phyloP scores from a whole-genome alignment of 2,888 invertebrate genomes.

The Yponomeuta evonymella region DNA sequence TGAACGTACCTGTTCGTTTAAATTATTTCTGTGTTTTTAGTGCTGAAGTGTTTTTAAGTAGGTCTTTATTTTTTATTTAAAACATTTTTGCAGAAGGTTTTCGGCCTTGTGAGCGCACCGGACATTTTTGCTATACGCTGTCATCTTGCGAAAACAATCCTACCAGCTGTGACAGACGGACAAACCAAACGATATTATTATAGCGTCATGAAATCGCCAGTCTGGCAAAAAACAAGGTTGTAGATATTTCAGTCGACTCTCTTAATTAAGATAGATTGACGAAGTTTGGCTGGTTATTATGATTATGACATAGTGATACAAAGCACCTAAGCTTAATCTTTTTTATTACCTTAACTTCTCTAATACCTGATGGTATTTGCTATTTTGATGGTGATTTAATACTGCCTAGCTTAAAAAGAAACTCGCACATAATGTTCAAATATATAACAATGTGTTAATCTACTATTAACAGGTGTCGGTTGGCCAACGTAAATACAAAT shows the following conservation, averaged over 20 bases:
- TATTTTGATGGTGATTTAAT: not conserved
- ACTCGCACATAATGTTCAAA: too few relatives aligned
- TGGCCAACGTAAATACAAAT: too few relatives aligned
- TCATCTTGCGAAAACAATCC: constrained; percentile 8
- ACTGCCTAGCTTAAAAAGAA: too few relatives aligned
- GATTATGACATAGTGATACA: not conserved
- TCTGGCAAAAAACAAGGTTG: not conserved
- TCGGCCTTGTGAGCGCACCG: constrained; percentile 10
- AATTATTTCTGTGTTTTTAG: too few relatives aligned
- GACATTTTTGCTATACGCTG: not conserved
- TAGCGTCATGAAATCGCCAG: constrained; percentile 4
- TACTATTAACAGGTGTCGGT: too few relatives aligned
- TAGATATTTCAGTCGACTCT: not conserved
- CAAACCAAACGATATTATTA: not conserved
- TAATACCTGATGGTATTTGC: not conserved
- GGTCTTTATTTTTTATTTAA: too few relatives aligned
- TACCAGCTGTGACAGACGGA: constrained; percentile 6
- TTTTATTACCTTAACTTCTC: not conserved
- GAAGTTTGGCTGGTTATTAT: not conserved
- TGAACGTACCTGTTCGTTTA: too few relatives aligned
- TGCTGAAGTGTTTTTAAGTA: too few relatives aligned
- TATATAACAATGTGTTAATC: too few relatives aligned
- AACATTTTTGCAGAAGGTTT: not conserved
- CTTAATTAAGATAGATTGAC: not conserved
- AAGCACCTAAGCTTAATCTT: not conserved